A percentile compares a stretch with the other conserved stretches of the same genome.
These are phyloP conservation scores for Bathynomus jamesi DNA, from an alignment of 1,140 invertebrate species.

Conservation along the genomic window DNA sequence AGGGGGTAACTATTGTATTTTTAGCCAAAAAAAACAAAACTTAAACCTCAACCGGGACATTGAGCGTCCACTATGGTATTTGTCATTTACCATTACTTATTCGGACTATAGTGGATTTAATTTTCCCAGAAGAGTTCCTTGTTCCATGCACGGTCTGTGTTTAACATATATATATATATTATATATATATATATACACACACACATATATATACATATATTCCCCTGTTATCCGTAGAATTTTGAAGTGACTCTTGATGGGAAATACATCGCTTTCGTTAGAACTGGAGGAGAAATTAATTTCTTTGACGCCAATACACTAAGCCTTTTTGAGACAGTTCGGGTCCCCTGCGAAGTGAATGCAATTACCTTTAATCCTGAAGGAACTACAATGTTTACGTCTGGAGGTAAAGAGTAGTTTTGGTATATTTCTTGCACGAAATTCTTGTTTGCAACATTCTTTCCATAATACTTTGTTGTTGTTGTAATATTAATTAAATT, in stretches of 20 bases:
- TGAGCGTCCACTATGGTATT: too few species aligned
- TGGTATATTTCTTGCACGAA: too few species aligned
- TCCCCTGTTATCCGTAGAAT: background rate
- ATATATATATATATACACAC: background rate
- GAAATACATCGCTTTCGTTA: background rate
- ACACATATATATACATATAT: background rate
- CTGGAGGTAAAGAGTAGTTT: background rate
- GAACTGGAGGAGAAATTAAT: background rate
- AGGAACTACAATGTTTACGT: background rate
- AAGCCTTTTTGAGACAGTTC: background rate
- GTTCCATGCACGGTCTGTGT: too few species aligned
- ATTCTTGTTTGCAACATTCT: too few species aligned
- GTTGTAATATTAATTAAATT: too few species aligned
- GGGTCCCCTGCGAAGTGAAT: background rate
- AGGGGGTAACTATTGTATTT: too few species aligned
- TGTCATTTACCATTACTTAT: too few species aligned
- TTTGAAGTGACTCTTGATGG: background rate
- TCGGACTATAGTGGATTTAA: too few species aligned
- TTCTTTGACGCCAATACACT: background rate
- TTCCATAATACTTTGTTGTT: too few species aligned
- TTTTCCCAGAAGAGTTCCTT: too few species aligned
- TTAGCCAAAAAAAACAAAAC: too few species aligned
- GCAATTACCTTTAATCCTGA: background rate
- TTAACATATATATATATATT: background rate
- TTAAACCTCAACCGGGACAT: too few species aligned